These are phyloP conservation scores for Galerucella calmariensis DNA, from an alignment of 2,888 invertebrate genomes.

Conservation along the genomic window DNA sequence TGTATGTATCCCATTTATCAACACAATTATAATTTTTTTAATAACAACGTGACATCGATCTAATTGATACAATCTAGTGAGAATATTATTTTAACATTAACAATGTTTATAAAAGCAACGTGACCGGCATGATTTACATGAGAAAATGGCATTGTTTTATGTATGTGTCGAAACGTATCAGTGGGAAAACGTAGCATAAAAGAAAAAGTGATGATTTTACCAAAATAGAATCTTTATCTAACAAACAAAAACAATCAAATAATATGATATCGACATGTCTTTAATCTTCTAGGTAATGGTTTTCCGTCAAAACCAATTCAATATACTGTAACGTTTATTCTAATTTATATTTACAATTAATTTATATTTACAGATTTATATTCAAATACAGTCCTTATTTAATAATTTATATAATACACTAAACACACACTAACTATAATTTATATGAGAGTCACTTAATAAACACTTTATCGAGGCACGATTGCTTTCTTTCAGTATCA, in stretches of 20 bases:
- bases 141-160: slow-evolving; percentile 2
- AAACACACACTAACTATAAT: too few relatives aligned
- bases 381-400: too few relatives aligned
- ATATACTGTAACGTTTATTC: too few relatives aligned
- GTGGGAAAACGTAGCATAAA: slow-evolving; percentile 3
- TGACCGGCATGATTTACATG: slow-evolving; percentile 7
- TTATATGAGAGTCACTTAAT: too few relatives aligned
- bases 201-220: slow-evolving; percentile 1
- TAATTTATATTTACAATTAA: too few relatives aligned
- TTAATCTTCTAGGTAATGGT: not conserved
- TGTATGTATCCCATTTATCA: not conserved
- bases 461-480: too few relatives aligned
- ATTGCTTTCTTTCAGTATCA: too few relatives aligned
- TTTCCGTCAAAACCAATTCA: not conserved
- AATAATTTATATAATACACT: too few relatives aligned
- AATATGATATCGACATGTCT: not conserved
- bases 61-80: slow-evolving; percentile 10
- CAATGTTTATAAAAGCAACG: slow-evolving; percentile 1
- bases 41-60: slow-evolving; percentile 5
- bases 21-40: slow-evolving; percentile 1
- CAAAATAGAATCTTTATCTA: not conserved
- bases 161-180: slow-evolving; percentile 8
- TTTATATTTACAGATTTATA: too few relatives aligned
- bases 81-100: slow-evolving; percentile 14
- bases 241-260: not conserved